phyloP scores from a whole-genome alignment of 2,113 vertebrate genomes.

The Apistogramma diplotaenia region DNA sequence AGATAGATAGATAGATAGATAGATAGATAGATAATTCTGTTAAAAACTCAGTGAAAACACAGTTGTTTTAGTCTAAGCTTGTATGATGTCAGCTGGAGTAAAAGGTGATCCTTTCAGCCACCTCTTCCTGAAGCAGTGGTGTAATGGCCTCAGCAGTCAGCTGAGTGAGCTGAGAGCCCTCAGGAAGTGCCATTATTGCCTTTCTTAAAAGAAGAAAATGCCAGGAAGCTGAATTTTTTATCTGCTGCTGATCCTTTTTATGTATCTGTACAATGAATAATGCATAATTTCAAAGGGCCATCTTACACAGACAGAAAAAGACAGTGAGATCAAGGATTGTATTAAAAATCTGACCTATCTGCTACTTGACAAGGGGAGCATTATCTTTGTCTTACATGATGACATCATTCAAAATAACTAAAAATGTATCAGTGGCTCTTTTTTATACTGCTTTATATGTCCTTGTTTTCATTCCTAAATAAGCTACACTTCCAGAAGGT shows the following conservation, averaged over 20 bases:
- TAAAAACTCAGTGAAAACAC: accelerated
- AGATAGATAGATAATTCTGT: background rate
- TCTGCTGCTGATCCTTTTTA: conserved; percentile 45
- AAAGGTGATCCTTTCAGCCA: conserved; percentile 1
- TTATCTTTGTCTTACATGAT: background rate
- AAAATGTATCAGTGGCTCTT: background rate
- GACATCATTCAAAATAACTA: no score
- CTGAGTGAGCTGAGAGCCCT: conserved; percentile 16
- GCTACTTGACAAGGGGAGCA: background rate
- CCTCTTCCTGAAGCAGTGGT: background rate
- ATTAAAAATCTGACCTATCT: conserved; percentile 25
- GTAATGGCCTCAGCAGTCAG: conserved; percentile 22
- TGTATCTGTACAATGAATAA: conserved; percentile 56
- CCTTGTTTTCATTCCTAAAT: background rate
- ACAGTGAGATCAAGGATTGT: background rate
- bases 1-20: no score
- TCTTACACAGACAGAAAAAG: background rate
- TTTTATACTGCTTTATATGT: background rate
- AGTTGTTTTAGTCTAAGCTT: accelerated
- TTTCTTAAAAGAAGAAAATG: conserved; percentile 43
- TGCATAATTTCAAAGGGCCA: conserved; percentile 39
- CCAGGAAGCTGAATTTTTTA: conserved; percentile 69
- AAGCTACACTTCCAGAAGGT: accelerated
- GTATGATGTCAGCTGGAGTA: background rate
- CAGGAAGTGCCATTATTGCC: conserved; percentile 51